Percentiles rank a stretch among this genome's conserved stretches.
Evolutionary conservation across 2,113 vertebrate genomes (phyloP).

Genomic region (Crotalus helleri): DNA sequence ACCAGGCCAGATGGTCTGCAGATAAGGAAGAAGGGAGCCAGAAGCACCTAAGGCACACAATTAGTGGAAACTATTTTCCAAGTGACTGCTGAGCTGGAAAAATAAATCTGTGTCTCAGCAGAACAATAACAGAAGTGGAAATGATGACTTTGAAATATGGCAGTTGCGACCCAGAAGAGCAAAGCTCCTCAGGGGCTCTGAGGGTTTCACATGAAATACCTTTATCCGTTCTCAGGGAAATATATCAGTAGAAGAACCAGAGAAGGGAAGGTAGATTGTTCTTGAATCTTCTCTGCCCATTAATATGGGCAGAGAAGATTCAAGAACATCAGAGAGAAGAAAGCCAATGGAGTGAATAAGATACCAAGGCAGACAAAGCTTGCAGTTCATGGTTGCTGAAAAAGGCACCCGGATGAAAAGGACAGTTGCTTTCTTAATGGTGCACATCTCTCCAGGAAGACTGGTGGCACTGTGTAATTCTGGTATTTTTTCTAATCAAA

Average conservation of each 20-base stretch:
- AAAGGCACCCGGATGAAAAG: not conserved
- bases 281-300: not conserved
- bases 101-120: not conserved
- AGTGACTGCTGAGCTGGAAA: not conserved
- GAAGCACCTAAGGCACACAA: not conserved
- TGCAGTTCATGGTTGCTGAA: not conserved
- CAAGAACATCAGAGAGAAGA: not conserved
- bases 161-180: not conserved
- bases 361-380: not conserved
- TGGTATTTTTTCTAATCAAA: not conserved
- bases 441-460: not conserved
- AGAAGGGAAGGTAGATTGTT: not conserved
- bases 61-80: not conserved
- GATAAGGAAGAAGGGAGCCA: not conserved
- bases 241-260: not conserved
- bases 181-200: not conserved
- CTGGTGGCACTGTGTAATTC: not conserved
- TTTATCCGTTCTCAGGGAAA: not conserved
- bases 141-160: slow-evolving; percentile 2
- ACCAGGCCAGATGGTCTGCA: not conserved
- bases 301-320: not conserved
- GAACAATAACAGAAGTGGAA: not conserved
- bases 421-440: not conserved
- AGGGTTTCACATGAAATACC: not conserved
- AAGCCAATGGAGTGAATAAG: not conserved